Evolutionary conservation across 2,888 invertebrate species (phyloP).

Genomic region (Apotomis betuletana): DNA sequence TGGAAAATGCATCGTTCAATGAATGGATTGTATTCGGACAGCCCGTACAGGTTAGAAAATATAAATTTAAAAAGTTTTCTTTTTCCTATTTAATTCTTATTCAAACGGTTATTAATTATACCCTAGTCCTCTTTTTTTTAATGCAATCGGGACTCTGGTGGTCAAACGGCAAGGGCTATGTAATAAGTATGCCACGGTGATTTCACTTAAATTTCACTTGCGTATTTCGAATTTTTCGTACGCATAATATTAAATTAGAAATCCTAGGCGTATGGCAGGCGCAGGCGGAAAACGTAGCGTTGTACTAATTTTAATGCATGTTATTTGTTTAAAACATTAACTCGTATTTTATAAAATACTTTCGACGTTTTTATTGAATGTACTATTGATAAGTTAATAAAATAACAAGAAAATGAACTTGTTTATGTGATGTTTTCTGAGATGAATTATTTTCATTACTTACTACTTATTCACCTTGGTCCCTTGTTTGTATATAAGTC

Average conservation of each 20-base stretch:
- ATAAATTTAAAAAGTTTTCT: slow-evolving; percentile 34
- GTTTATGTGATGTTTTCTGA: too few species aligned
- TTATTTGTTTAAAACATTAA: background rate
- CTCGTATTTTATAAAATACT: background rate
- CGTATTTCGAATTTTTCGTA: slow-evolving; percentile 12
- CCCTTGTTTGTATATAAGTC: too few species aligned
- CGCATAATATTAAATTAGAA: slow-evolving; percentile 10
- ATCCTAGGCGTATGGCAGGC: background rate
- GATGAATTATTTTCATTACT: too few species aligned
- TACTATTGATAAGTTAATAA: too few species aligned
- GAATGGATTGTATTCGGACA: slow-evolving; percentile 75
- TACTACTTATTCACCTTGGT: too few species aligned
- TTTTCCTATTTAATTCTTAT: slow-evolving; percentile 39
- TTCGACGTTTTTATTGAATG: background rate
- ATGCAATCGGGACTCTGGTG: too few species aligned
- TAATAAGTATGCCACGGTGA: slow-evolving; percentile 44
- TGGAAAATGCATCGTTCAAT: slow-evolving; percentile 72
- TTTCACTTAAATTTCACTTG: slow-evolving; percentile 55
- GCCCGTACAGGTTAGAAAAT: slow-evolving; percentile 75
- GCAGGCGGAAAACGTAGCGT: background rate
- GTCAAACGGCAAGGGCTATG: background rate
- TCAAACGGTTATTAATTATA: slow-evolving; percentile 46
- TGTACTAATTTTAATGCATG: background rate
- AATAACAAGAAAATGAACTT: too few species aligned
- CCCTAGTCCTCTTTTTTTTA: slow-evolving; percentile 1